These are phyloP conservation scores for Pemphredon lugubris DNA, from an alignment of 2,888 invertebrate species.

Conservation along the genomic window DNA sequence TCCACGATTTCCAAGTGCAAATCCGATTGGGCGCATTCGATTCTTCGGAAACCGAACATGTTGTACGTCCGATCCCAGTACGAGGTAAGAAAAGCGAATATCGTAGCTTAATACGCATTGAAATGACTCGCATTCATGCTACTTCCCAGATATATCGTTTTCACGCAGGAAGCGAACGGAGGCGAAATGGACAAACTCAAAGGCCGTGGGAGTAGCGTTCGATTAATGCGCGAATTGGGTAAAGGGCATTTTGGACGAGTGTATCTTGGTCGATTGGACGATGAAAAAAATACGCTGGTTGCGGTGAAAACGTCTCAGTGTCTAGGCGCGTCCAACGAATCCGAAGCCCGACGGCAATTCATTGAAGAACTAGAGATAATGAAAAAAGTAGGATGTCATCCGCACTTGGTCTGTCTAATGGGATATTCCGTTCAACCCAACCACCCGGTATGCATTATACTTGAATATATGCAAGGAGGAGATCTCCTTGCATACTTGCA, in stretches of 20 bases:
- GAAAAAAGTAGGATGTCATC: slow-evolving; percentile 89
- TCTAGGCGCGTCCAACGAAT: slow-evolving; percentile 71
- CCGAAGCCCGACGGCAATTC: slow-evolving; percentile 84
- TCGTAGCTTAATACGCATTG: neutral
- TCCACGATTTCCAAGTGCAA: slow-evolving; percentile 35
- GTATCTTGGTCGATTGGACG: slow-evolving; percentile 85
- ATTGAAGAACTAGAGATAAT: slow-evolving; percentile 89
- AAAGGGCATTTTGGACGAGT: slow-evolving; percentile 90
- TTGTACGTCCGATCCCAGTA: slow-evolving; percentile 68
- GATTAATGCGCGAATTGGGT: slow-evolving; percentile 84
- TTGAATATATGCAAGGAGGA: slow-evolving; percentile 91
- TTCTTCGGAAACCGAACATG: slow-evolving; percentile 69
- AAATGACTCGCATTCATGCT: neutral
- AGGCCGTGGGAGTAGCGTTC: slow-evolving; percentile 82
- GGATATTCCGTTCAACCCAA: slow-evolving; percentile 88
- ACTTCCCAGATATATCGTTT: slow-evolving; percentile 1
- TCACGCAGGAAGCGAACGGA: slow-evolving; percentile 55
- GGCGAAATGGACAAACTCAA: slow-evolving; percentile 81
- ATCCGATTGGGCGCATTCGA: slow-evolving; percentile 57
- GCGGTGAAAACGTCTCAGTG: slow-evolving; percentile 75
- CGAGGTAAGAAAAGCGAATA: slow-evolving; percentile 60
- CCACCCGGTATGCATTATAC: slow-evolving; percentile 86
- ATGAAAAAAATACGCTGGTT: slow-evolving; percentile 63
- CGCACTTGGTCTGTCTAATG: slow-evolving; percentile 88
- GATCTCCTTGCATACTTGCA: slow-evolving; percentile 86